Evolutionary conservation across 2,113 vertebrate species (phyloP), one percentile per base, ranked within the genome.

Genomic region (Asarcornis scutulata): DNA sequence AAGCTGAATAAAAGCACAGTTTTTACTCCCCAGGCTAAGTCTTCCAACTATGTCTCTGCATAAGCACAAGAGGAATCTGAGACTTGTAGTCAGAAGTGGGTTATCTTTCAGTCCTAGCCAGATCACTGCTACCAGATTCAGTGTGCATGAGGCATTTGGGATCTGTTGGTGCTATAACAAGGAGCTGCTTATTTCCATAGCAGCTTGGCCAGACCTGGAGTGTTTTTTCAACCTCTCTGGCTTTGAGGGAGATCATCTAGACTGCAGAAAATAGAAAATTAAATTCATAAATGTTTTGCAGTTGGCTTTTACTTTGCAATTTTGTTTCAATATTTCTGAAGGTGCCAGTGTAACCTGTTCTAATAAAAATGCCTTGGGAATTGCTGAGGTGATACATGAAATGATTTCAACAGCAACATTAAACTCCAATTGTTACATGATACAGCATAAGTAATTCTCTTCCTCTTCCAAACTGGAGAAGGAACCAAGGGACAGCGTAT

Each of bases 131-230:
- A 4, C 59, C 76, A 38, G 31, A 11, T 55, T 89, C 27, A 27
- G 53, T 15, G 8, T 18, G 32, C 29, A 8, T 53, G 62, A 68
- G 53, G 56, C 17, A 7, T 60, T 67, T 31, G 29, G 25, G 32
- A 64, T 88, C 83, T 53, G 59, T 15, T 36, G 36, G 26, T 66
- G 4, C 58, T 68, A 81, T 50, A 81, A 40, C 20, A 36, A 5
- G 0, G 6, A 48, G 66, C 56, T 0, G 0, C 18, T 55, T 18
- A 5, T 4, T 36, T 88, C 27, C 10, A 36, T 18, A 1, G 1
- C 36, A 72, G 64, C 44, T 72, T 62, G 20, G 50, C 67, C 36
- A 1, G 6, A 15, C 12, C 34, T 76, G 9, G 36, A 71, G 32
- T 36, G 36, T 48, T 76, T 21, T 67, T 42, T 68, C 29, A 31